Base-by-base conservation (phyloP, 2,797 vertebrate genomes). In the Ctenopoma multispine region DNA sequence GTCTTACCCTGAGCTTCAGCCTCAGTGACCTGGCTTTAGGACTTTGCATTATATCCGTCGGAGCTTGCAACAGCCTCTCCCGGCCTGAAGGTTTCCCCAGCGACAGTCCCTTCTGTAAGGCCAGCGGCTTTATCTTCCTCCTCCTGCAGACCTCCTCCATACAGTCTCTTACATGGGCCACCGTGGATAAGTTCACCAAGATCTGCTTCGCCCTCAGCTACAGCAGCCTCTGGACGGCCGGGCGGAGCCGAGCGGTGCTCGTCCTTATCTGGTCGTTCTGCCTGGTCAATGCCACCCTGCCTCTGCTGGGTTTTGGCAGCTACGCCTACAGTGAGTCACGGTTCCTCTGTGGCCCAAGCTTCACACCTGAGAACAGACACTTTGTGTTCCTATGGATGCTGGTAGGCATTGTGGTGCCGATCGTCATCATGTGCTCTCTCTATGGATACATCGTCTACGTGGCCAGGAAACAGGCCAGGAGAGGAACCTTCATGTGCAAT, bases 401-500 rank as follows among this genome's bases (percentile, higher is more conserved):
- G 36, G 8, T 44, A 3, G 92, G 93, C 53, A 60, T 94, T 18
- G 43, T 85, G 27, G 68, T 53, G 3, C 94, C 93, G 0, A 86
- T 95, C 57, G 23, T 90, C 17, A 51, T 82, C 43, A 89, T 89
- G 87, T 92, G 92, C 64, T 77, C 70, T 12, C 89, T 96, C 73
- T 90, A 94, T 2, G 88, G 87, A 5, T 92, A 90, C 67, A 91
- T 95, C 2, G 87, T 93, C 10, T 87, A 92, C 2, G 82, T 94
- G 62, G 94, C 94, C 24, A 72, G 91, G 49, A 92, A 89, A 18
- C 95, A 95, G 83, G 92, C 91, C 1, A 83, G 85, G 14, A 86
- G 92, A 44, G 95, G 94, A 17, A 96, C 92, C 0, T 95, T 95
- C 77, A 82, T 89, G 59, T 95, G 95, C 85, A 94, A 95, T 3